Evolutionary conservation across 2,113 vertebrate species (phyloP), one percentile per base, ranked within the genome.

Genomic region (Rhombomys opimus): DNA sequence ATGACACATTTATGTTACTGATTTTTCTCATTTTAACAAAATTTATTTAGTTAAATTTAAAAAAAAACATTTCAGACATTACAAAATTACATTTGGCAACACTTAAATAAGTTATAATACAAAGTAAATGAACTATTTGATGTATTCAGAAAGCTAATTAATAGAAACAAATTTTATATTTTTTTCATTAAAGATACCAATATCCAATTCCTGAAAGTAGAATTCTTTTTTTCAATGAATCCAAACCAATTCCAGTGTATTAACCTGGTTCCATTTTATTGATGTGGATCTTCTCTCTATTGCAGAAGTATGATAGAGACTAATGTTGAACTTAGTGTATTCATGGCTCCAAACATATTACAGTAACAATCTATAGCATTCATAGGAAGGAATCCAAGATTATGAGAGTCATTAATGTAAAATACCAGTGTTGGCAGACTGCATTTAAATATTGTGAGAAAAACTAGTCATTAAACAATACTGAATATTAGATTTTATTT

Each of bases 281-380:
- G 99, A 22, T 99, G 99, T 95, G 99, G 97, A 0, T 99, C 99
- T 98, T 99, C 99, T 95, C 38, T 91, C 18, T 59, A 99, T 99
- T 99, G 98, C 38, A 95, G 99, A 99, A 13, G 99, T 99, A 68
- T 99, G 98, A 98, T 99, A 99, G 93, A 99, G 99, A 96, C 99
- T 99, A 96, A 99, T 77, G 99, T 99, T 27, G 99, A 99, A 98
- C 99, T 99, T 99, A 99, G 0, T 99, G 99, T 94, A 99, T 99
- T 76, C 99, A 99, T 97, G 99, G 99, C 93, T 99, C 99, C 65
- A 99, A 96, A 97, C 99, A 99, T 93, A 99, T 99, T 61, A 99
- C 46, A 76, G 46, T 46, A 46, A 27, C 38, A 76, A 76, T 10
- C 41, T 76, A 46, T 99, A 96, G 99, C 99, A 97, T 99, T 99